Percentiles rank a stretch among this genome's conserved stretches.
phyloP scores from a whole-genome alignment of 2,113 vertebrate genomes.

The Callipepla californica region DNA sequence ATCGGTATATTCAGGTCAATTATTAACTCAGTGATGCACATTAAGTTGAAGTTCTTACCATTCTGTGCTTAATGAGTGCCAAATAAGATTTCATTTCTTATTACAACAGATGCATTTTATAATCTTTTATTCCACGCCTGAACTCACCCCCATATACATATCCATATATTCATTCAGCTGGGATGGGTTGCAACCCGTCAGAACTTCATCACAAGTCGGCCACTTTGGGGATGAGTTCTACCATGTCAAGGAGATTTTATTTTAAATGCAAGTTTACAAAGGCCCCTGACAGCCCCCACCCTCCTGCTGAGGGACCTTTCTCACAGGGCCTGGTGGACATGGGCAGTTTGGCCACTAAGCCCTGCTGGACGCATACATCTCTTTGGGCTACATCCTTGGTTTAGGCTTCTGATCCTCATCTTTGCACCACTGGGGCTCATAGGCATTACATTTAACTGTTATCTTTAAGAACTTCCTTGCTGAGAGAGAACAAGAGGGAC shows the following conservation, averaged over 20 bases:
- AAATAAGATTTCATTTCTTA: not conserved
- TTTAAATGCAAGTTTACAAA: not conserved
- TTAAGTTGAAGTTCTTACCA: not conserved
- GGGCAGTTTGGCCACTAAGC: not conserved
- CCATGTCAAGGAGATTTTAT: not conserved
- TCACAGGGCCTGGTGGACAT: not conserved
- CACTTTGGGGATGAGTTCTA: not conserved
- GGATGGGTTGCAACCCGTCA: rapidly evolving
- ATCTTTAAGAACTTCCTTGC: not conserved
- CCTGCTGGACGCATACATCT: not conserved
- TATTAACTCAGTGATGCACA: not conserved
- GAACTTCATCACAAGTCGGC: rapidly evolving
- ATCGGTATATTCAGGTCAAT: not conserved
- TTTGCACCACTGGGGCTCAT: not conserved
- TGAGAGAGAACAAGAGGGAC: not conserved
- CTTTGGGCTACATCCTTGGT: not conserved
- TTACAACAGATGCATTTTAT: not conserved
- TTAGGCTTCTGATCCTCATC: rapidly evolving
- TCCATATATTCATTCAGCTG: not conserved
- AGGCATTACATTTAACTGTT: not conserved
- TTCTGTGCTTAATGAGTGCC: not conserved
- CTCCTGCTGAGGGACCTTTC: not conserved
- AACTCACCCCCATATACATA: not conserved
- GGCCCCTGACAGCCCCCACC: not conserved
- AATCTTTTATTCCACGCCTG: not conserved